Evolutionary conservation across 2,888 invertebrate species (phyloP).

Genomic region (Apotomis turbidana): DNA sequence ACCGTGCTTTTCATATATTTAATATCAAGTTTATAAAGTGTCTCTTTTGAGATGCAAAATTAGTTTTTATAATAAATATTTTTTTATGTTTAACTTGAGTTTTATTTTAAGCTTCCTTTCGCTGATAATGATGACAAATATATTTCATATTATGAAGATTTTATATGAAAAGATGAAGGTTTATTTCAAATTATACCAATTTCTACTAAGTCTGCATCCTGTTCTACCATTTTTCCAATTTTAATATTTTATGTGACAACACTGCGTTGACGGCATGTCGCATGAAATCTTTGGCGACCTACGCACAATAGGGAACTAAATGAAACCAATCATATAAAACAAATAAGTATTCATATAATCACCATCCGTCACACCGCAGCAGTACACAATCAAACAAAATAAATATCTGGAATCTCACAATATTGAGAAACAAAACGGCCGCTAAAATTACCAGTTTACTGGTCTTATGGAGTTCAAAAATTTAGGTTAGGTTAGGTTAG

Average conservation of each 20-base stretch:
- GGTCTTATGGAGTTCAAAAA: neutral
- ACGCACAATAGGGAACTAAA: neutral
- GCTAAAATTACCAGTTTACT: slow-evolving; percentile 17
- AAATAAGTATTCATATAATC: slow-evolving; percentile 39
- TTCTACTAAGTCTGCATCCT: too few relatives aligned
- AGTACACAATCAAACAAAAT: slow-evolving; percentile 30
- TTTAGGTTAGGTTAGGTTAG: too few relatives aligned
- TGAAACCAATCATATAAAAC: slow-evolving; percentile 24
- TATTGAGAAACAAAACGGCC: slow-evolving; percentile 28
- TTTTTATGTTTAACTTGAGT: slow-evolving; percentile 19
- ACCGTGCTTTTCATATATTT: slow-evolving; percentile 35
- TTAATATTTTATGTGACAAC: too few relatives aligned
- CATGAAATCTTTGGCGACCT: too few relatives aligned
- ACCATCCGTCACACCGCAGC: slow-evolving; percentile 23
- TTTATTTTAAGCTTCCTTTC: neutral
- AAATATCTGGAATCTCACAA: slow-evolving; percentile 37
- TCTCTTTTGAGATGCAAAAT: slow-evolving; percentile 35
- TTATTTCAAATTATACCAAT: too few relatives aligned
- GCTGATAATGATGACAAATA: too few relatives aligned
- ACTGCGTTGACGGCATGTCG: too few relatives aligned
- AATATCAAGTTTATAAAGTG: slow-evolving; percentile 32
- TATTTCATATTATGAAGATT: too few relatives aligned
- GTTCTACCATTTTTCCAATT: too few relatives aligned
- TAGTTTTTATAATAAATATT: slow-evolving; percentile 40
- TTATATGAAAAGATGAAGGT: too few relatives aligned